Conservation (phyloP, 1,140 invertebrate species). For the Camponotus pennsylvanicus region DNA sequence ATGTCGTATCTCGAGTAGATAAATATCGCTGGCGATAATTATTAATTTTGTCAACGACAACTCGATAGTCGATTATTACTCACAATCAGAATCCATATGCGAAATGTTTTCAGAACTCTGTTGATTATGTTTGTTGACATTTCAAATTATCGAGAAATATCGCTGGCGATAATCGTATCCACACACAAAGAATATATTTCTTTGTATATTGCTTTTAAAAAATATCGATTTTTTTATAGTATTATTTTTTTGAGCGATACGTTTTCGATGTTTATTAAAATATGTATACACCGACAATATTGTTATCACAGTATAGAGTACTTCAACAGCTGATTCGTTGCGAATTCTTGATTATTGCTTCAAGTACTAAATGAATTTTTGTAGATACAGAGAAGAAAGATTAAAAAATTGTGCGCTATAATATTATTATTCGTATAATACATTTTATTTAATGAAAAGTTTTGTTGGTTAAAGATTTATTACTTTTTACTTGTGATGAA, state of each 20-base stretch:
- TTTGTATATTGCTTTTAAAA: background rate
- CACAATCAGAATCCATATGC: background rate
- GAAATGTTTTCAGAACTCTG: constrained; percentile 1
- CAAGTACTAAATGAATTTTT: constrained; percentile 16
- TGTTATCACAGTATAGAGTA: constrained; percentile 11
- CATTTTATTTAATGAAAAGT: constrained; percentile 8
- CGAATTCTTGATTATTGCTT: background rate
- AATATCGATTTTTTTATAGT: background rate
- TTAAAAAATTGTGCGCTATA: background rate
- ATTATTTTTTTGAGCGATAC: background rate
- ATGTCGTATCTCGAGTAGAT: background rate
- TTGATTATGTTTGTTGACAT: background rate
- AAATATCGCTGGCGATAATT: constrained; percentile 7
- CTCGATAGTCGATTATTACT: background rate
- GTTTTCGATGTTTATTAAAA: constrained; percentile 1
- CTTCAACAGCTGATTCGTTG: background rate
- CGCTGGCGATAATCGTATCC: constrained; percentile 12
- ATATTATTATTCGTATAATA: background rate
- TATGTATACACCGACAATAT: constrained; percentile 11
- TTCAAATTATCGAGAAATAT: background rate
- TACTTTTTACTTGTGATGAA: background rate
- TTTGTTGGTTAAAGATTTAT: constrained; percentile 4
- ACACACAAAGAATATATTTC: background rate
- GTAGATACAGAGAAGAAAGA: background rate
- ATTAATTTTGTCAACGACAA: no score